Base-by-base conservation (phyloP, 2,113 vertebrate species). In the Vanacampus margaritifer region DNA sequence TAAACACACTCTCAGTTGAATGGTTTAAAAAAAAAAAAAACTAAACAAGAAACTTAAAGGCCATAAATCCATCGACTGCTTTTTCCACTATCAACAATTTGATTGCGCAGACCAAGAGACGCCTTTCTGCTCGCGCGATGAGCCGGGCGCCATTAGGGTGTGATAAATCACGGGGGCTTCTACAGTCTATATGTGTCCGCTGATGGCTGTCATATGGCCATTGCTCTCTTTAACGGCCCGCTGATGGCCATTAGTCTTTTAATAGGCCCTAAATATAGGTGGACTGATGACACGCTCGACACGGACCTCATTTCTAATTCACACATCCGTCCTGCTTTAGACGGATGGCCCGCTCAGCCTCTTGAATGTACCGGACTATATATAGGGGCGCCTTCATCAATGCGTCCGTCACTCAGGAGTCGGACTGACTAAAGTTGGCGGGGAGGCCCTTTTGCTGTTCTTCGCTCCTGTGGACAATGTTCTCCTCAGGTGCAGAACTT, bases 401-500 rank as follows among this genome's bases (percentile, higher is more conserved):
- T 9, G 16, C 2, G 7, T 57, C 14, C 17, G 32, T 57, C 28
- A 32, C 6, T 57, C 54, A 57, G 54, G 54, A 57, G 14, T 32
- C 17, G 48, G 48, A 19, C 2, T 41, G 39, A 41, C 39, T 12
- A 41, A n/a, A 41, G 39, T 23, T 21, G 14, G 5, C 17, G 54
- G 53, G 53, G 32, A 56, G 54, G 9, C 24, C 13, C 53, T 26
- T 53, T 48, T 50, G n/a, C 28, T 32, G 71, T 66, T 62, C 64
- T 62, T 67, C 90, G 93, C 89, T 94, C 88, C 82, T 82, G 78
- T 72, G 72, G 73, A 85, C 88, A 83, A 89, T 78, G 92, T 94
- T 95, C 96, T 96, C 94, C 92, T 95, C 94, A 98, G 95, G 94
- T 95, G 96, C 95, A 98, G 96, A 99, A 99, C 97, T 99, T 99